phyloP scores from a whole-genome alignment of 2,797 vertebrate species.

The Dendrocincla tyrannina region DNA sequence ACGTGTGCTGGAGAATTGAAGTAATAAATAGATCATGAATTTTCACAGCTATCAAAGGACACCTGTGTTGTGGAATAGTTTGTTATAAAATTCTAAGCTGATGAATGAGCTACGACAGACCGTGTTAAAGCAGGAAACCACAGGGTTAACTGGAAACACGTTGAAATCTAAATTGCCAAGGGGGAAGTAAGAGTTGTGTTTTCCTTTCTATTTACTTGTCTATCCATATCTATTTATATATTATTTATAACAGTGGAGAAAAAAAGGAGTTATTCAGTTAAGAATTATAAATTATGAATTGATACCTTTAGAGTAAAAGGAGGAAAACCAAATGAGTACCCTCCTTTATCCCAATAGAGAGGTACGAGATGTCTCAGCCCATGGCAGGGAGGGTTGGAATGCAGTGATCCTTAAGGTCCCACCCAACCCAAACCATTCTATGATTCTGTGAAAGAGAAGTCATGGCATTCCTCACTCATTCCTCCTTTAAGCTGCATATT shows the following conservation, averaged over 20 bases:
- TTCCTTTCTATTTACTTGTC: neutral
- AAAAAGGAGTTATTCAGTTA: neutral
- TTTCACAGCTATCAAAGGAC: neutral
- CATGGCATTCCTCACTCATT: neutral
- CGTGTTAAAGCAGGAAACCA: neutral
- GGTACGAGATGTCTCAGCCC: too few species aligned
- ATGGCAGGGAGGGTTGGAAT: neutral
- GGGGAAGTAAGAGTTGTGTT: neutral
- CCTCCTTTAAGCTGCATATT: neutral
- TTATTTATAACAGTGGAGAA: neutral
- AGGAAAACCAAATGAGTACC: neutral
- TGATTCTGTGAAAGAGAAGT: neutral
- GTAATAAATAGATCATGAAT: neutral
- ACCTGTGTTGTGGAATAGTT: neutral
- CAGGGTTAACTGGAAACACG: neutral
- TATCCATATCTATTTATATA: neutral
- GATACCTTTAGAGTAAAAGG: neutral
- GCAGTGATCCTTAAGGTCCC: too few species aligned
- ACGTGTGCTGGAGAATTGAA: neutral
- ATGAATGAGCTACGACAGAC: neutral
- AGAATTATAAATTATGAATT: neutral
- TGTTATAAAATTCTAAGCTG: neutral
- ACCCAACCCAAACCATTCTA: neutral
- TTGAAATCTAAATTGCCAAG: neutral
- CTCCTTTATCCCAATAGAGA: neutral